Evolutionary conservation across 2,113 vertebrate genomes (phyloP).

Genomic region (Oncorhynchus gorbuscha): DNA sequence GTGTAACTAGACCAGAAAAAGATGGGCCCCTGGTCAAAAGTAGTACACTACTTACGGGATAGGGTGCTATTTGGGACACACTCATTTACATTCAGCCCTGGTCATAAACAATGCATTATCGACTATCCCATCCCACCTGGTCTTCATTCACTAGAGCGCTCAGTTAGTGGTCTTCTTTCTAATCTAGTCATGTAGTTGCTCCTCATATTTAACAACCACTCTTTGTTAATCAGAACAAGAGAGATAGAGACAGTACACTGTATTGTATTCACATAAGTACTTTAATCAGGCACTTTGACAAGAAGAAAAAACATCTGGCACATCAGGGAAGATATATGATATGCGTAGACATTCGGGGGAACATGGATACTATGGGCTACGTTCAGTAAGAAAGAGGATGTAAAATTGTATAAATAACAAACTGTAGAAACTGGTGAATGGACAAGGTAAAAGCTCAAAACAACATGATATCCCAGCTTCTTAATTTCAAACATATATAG

Average conservation of each 20-base stretch:
- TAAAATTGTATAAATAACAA: background rate
- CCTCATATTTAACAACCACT: too few relatives aligned
- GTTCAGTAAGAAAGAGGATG: background rate
- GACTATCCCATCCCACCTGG: too few relatives aligned
- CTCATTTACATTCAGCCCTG: too few relatives aligned
- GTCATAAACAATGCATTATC: background rate
- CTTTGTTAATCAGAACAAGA: slow-evolving; percentile 1
- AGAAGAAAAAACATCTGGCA: slow-evolving; percentile 3
- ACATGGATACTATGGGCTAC: background rate
- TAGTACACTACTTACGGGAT: too few relatives aligned
- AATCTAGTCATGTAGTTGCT: too few relatives aligned
- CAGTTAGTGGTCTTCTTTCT: too few relatives aligned
- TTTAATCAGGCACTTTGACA: slow-evolving; percentile 77
- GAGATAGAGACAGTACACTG: slow-evolving; percentile 7
- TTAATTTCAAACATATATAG: background rate
- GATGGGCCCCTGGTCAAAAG: too few relatives aligned
- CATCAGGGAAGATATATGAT: background rate
- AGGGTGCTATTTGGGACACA: too few relatives aligned
- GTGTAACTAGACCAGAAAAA: too few relatives aligned
- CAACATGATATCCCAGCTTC: too few relatives aligned
- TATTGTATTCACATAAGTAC: slow-evolving; percentile 45
- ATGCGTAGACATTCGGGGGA: background rate
- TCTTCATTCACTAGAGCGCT: too few relatives aligned
- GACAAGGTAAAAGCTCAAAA: background rate
- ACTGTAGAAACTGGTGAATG: slow-evolving; percentile 5